phyloP scores from a whole-genome alignment of 2,888 invertebrate species.

The Ectobius pallidus region DNA sequence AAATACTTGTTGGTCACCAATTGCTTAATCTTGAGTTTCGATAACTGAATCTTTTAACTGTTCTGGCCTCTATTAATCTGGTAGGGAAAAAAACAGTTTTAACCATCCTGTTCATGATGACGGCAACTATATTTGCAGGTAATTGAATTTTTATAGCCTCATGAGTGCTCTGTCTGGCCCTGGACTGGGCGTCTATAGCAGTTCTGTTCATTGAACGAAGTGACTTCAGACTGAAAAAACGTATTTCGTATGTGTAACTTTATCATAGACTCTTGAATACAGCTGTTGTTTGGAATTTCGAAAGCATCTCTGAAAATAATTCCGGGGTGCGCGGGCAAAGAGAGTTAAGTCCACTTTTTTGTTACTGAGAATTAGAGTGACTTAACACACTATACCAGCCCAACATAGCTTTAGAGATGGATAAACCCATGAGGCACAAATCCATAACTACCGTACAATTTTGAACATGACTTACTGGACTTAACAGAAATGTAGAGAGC shows the following conservation, averaged over 20 bases:
- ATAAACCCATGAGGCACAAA: too few species aligned
- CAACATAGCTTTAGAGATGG: too few species aligned
- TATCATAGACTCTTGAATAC: too few species aligned
- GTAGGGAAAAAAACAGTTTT: neutral
- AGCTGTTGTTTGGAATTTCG: neutral
- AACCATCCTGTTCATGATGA: neutral
- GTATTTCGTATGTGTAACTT: neutral
- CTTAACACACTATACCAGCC: too few species aligned
- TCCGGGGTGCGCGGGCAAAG: too few species aligned
- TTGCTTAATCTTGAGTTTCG: too few species aligned
- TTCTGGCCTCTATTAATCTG: neutral
- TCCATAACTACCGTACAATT: too few species aligned
- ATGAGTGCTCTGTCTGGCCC: neutral
- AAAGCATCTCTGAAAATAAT: too few species aligned
- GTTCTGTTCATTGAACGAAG: neutral
- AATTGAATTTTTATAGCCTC: neutral
- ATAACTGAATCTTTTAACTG: neutral
- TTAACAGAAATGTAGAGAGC: too few species aligned
- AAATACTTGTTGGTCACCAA: neutral
- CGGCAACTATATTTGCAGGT: neutral
- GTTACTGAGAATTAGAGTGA: too few species aligned
- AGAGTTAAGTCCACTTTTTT: too few species aligned
- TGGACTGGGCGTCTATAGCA: neutral
- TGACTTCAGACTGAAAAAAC: neutral
- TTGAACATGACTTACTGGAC: too few species aligned